These are phyloP conservation scores for Turdus rufiventris DNA, from an alignment of 2,113 vertebrate species.

Conservation along the genomic window DNA sequence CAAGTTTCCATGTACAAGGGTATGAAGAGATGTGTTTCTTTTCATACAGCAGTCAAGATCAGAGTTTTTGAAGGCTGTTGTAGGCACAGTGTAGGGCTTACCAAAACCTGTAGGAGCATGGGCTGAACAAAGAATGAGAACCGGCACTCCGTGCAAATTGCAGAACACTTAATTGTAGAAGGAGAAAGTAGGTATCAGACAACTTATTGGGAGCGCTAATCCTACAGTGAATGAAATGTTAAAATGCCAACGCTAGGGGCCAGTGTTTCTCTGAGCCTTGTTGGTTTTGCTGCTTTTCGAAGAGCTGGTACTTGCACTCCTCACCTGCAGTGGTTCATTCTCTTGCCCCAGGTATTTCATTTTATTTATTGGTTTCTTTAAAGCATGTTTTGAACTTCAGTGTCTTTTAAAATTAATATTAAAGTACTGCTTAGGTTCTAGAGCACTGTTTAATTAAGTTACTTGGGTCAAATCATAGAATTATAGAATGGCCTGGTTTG, in stretches of 20 bases:
- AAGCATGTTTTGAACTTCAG: accelerated
- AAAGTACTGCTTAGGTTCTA: background rate
- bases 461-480: background rate
- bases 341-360: background rate
- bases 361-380: background rate
- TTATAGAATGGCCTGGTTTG: background rate
- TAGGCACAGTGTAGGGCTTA: background rate
- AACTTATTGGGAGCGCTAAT: accelerated
- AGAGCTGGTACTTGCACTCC: accelerated
- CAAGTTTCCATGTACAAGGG: background rate
- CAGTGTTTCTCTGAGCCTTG: background rate
- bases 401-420: background rate
- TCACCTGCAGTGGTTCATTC: accelerated
- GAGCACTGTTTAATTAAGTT: background rate
- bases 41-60: background rate
- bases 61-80: background rate
- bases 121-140: background rate
- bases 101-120: accelerated
- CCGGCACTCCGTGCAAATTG: background rate
- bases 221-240: background rate
- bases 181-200: background rate
- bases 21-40: background rate
- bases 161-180: background rate
- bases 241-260: background rate
- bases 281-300: background rate